phyloP scores from a whole-genome alignment of 2,113 vertebrate species.

The Onychostruthus taczanowskii region DNA sequence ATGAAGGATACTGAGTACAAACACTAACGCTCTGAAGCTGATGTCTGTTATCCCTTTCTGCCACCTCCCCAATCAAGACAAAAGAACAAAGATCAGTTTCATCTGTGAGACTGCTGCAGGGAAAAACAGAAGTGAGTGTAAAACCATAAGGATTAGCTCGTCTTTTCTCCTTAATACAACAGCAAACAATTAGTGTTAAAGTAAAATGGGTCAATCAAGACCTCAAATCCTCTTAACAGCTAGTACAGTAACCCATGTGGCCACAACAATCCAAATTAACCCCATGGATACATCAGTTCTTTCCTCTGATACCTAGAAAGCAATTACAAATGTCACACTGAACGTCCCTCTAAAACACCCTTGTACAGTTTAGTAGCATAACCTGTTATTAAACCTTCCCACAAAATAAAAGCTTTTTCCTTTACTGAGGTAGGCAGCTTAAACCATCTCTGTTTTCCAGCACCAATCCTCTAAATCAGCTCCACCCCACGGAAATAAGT shows the following conservation, averaged over 20 bases:
- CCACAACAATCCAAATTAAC: slow-evolving; percentile 39
- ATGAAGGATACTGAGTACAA: background rate
- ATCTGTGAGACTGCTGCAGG: background rate
- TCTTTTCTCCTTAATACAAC: slow-evolving; percentile 18
- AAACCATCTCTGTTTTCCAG: background rate
- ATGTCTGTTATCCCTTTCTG: background rate
- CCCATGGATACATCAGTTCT: background rate
- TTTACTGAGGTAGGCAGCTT: background rate
- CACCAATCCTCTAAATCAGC: background rate
- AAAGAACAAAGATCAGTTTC: slow-evolving; percentile 43
- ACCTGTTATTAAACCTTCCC: background rate
- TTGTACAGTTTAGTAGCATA: background rate
- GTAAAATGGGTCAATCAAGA: slow-evolving; percentile 58
- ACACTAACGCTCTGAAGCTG: background rate
- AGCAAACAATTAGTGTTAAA: slow-evolving; percentile 51
- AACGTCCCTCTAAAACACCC: background rate
- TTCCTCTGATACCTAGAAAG: background rate
- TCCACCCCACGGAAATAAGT: background rate
- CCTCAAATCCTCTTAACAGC: slow-evolving; percentile 51
- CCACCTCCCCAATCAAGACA: background rate
- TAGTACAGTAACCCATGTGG: slow-evolving; percentile 25
- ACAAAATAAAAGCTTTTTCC: background rate
- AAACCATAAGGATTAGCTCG: slow-evolving; percentile 26
- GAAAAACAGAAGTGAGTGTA: background rate
- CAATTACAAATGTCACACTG: slow-evolving; percentile 11